Base-by-base conservation (phyloP, 2,888 invertebrate species). In the Ceraclea dissimilis region DNA sequence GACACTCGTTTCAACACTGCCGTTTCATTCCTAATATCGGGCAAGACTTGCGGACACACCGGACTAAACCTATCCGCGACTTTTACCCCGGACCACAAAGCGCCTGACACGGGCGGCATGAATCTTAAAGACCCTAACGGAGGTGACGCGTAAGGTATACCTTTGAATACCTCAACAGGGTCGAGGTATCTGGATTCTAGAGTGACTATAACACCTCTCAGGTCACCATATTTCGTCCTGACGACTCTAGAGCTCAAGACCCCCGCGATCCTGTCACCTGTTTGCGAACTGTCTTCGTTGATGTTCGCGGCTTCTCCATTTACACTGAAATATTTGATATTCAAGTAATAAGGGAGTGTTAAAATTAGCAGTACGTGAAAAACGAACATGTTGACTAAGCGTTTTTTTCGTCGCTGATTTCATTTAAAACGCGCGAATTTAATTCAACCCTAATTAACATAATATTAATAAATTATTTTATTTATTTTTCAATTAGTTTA, bases 41-140 rank as follows among this genome's bases (percentile, higher is more conserved):
- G 93, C 65, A 93, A 76, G 63, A 88, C 83, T 78, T 96, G 96
- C 5, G 95, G 94, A 70, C 96, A 96, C 26, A 94, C 95, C 11
- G 94, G 91, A 63, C 90, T 85, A 68, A 93, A 91, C 66, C 82
- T 80, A 71, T 92, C 91, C 61, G 93, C 92, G 65, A 88, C 84
- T 71, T 90, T 88, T 46, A 93, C 89, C 39, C 91, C 93, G 55
- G 86, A 85, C 94, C 94, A 93, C 69, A 92, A 85, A 53, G 93
- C 90, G 21, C 93, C 93, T 59, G 90, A 91, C 19, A 94, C 93
- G 18, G 96, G 96, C 11, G 95, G 95, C 93, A 96, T 95, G 72
- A 97, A 97, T 58, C 97, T 82, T 59, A 96, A 76, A 57, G 87
- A 85, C 5, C 92, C 93, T 46, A 89, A 77, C 31, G 95, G 94